Conservation (phyloP, 2,113 vertebrate genomes). For the Phasianus colchicus region DNA sequence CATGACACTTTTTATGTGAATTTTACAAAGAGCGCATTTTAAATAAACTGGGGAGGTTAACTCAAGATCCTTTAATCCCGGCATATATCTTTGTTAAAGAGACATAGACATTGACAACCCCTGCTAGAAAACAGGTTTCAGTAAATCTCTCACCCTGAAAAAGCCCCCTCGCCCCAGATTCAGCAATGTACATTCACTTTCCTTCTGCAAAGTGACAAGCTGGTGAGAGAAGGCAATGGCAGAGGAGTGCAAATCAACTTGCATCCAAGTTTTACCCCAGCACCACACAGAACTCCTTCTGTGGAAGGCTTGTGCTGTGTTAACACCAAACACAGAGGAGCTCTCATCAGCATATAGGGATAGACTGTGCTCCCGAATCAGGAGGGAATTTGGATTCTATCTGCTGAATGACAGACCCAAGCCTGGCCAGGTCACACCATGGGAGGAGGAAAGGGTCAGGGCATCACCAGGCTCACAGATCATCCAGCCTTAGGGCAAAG, state of each 20-base stretch:
- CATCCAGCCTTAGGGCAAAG: neutral
- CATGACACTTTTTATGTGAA: constrained; percentile 62
- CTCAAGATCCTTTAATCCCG: constrained; percentile 61
- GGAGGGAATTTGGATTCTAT: neutral
- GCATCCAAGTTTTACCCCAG: neutral
- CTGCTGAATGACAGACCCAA: neutral
- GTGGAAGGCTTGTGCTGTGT: neutral
- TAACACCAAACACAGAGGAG: neutral
- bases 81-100: constrained; percentile 52
- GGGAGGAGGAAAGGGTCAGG: neutral
- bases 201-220: neutral
- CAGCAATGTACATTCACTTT: neutral
- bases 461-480: neutral
- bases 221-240: neutral
- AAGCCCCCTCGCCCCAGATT: neutral
- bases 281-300: too few species aligned
- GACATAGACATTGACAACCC: constrained; percentile 23
- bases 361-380: neutral
- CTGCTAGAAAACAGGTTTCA: constrained; percentile 24
- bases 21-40: constrained; percentile 62
- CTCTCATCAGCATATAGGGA: neutral
- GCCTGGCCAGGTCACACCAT: neutral
- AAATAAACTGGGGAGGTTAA: constrained; percentile 42
- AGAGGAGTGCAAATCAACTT: neutral
- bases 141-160: constrained; percentile 3